Percentiles rank a stretch among this genome's conserved stretches.
Conservation (phyloP, 2,113 vertebrate species). For the Naja naja region DNA sequence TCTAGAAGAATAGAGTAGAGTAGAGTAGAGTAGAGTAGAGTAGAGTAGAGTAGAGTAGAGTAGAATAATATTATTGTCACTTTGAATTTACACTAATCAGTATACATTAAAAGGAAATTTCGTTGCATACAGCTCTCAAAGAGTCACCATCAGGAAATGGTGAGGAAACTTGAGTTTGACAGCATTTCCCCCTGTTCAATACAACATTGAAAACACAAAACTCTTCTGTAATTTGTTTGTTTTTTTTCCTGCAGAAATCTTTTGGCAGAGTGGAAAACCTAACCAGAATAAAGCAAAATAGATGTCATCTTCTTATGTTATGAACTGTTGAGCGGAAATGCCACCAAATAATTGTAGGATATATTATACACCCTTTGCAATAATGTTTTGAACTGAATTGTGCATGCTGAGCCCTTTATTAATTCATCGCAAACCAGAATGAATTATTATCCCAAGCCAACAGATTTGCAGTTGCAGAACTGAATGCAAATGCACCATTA, state of each 20-base stretch:
- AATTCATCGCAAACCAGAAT: background rate
- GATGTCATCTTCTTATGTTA: background rate
- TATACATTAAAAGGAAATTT: no score
- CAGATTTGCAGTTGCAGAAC: background rate
- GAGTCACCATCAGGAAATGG: background rate
- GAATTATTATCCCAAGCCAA: background rate
- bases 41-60: no score
- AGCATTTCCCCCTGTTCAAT: background rate
- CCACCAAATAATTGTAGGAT: background rate
- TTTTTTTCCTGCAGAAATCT: background rate
- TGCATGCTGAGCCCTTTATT: background rate
- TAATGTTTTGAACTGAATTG: background rate
- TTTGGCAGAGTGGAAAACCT: background rate
- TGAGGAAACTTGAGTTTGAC: background rate
- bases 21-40: no score
- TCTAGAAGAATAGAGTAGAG: no score
- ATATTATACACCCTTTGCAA: background rate
- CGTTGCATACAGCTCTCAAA: no score
- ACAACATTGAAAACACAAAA: background rate
- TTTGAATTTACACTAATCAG: no score
- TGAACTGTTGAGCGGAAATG: background rate
- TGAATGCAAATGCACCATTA: background rate
- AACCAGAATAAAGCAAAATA: background rate
- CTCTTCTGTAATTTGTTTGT: background rate
- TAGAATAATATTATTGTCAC: no score